Evolutionary conservation across 2,113 vertebrate species (phyloP).

Genomic region (Gracilinanus agilis): DNA sequence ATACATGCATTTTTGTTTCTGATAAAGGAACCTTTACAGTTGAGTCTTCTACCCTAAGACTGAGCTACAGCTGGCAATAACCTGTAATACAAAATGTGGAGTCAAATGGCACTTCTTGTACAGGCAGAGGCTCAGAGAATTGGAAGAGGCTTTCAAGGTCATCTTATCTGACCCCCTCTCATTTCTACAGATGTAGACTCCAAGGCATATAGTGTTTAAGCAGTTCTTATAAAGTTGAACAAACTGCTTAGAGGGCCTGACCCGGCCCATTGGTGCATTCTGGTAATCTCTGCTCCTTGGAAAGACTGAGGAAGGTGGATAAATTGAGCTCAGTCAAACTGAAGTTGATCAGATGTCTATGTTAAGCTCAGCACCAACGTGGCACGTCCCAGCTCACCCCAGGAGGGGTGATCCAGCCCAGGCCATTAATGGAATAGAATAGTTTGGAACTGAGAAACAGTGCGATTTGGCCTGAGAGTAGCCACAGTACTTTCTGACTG

Average conservation of each 20-base stretch:
- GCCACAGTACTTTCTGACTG: background rate
- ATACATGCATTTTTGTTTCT: background rate
- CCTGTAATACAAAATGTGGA: background rate
- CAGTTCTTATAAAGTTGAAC: no score
- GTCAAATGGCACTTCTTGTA: background rate
- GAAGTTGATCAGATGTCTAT: background rate
- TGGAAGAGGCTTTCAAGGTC: fast-evolving
- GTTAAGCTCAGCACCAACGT: background rate
- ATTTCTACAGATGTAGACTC: background rate
- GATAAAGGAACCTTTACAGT: background rate
- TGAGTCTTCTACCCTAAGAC: background rate
- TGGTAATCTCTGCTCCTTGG: background rate
- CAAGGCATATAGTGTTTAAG: background rate
- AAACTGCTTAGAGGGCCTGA: no score
- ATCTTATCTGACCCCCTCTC: background rate
- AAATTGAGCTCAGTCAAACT: background rate
- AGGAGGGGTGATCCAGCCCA: background rate
- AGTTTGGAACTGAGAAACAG: background rate
- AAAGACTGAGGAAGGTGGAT: background rate
- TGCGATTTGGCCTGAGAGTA: background rate
- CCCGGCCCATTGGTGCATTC: no score
- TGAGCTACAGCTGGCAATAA: background rate
- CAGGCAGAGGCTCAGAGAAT: background rate
- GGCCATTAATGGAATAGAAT: background rate
- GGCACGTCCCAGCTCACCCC: no score